Percentiles rank a stretch among this genome's conserved stretches.
Evolutionary conservation across 30 jellyfish, hydroid and myxozoan species (phyloP).

Genomic region (Chironex yamaguchii): DNA sequence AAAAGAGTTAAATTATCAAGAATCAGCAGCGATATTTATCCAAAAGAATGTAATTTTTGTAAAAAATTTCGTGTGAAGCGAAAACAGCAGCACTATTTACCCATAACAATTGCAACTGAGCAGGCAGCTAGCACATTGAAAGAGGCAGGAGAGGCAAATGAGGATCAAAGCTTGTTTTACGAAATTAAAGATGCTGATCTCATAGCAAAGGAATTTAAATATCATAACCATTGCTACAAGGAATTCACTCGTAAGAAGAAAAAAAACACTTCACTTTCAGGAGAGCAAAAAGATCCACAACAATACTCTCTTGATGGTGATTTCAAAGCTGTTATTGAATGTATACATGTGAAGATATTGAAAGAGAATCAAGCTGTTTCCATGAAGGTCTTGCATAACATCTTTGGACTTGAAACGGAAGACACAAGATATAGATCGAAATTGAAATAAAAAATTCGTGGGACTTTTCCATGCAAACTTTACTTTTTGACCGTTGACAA

Average conservation of each 20-base stretch:
- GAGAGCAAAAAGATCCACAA: too few relatives aligned
- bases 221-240: neutral
- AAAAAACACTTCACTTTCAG: too few relatives aligned
- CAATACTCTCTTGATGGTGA: neutral
- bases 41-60: neutral
- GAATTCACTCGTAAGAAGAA: neutral
- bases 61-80: neutral
- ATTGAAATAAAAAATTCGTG: conserved; percentile 4
- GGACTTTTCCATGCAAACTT: conserved; percentile 16
- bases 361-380: conserved; percentile 6
- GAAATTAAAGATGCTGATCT: neutral
- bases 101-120: conserved; percentile 13
- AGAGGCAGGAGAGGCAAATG: conserved; percentile 6
- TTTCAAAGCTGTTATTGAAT: neutral
- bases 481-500: conserved; percentile 22
- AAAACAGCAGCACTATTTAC: neutral
- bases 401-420: conserved; percentile 1
- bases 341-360: neutral
- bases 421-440: conserved; percentile 11
- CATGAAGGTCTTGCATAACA: conserved; percentile 3
- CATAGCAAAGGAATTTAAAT: conserved; percentile 2
- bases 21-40: conserved; percentile 6
- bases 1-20: too few relatives aligned
- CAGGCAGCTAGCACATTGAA: neutral
- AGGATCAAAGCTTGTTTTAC: neutral